Conservation (phyloP, 1,140 invertebrate genomes). For the Colletes latitarsis region DNA sequence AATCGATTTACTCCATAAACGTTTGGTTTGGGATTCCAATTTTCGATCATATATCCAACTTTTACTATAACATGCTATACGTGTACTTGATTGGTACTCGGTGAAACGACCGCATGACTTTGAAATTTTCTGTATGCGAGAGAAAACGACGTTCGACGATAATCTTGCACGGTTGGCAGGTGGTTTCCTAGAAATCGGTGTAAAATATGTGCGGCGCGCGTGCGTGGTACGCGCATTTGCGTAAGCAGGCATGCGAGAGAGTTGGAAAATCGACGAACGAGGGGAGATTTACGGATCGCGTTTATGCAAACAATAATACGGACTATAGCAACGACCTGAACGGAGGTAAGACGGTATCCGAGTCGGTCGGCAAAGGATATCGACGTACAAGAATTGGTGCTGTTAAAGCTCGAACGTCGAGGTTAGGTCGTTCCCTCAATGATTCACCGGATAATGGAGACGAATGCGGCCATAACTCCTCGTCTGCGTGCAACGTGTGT, state of each 20-base stretch:
- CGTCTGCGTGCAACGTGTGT: conserved; percentile 53
- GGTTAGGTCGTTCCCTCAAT: conserved; percentile 68
- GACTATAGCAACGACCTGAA: conserved; percentile 29
- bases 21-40: too few relatives aligned
- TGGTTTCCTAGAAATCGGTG: conserved; percentile 57
- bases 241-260: conserved; percentile 49
- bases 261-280: conserved; percentile 61
- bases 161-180: conserved; percentile 21
- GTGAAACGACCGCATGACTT: too few relatives aligned
- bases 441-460: conserved; percentile 77
- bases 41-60: too few relatives aligned
- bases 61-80: too few relatives aligned
- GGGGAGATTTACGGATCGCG: conserved; percentile 73
- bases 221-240: conserved; percentile 55
- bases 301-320: conserved; percentile 76
- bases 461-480: conserved; percentile 75
- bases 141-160: conserved; percentile 2
- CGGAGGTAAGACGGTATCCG: conserved; percentile 35
- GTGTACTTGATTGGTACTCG: too few relatives aligned
- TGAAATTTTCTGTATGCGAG: background rate
- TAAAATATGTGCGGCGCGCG: conserved; percentile 55
- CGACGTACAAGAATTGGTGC: conserved; percentile 57
- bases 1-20: too few relatives aligned
- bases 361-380: conserved; percentile 57
- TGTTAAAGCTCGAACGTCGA: conserved; percentile 57